Evolutionary conservation across 64 coral and sea anemone species (phyloP).

Genomic region (Montipora sp.): DNA sequence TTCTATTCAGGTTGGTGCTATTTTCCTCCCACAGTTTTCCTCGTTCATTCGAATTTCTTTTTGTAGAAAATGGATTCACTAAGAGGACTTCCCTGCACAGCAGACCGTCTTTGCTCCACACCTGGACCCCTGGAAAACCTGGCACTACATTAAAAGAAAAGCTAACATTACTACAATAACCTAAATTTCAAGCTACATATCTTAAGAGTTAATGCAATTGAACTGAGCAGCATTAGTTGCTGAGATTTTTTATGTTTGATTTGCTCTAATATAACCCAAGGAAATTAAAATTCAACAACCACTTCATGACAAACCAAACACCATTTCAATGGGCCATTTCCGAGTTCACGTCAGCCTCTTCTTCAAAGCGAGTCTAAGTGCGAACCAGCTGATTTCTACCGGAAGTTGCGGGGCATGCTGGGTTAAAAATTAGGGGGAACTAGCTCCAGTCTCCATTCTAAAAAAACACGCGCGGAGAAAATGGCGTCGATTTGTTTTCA

Average conservation of each 20-base stretch:
- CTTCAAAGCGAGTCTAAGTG: too few relatives aligned
- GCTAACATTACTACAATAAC: constrained; percentile 31
- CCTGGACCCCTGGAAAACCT: constrained; percentile 42
- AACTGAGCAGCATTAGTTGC: constrained; percentile 47
- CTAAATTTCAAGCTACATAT: constrained; percentile 42
- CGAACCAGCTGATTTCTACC: too few relatives aligned
- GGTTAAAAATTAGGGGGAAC: too few relatives aligned
- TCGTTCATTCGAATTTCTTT: constrained; percentile 1
- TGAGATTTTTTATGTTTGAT: constrained; percentile 22
- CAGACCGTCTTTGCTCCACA: constrained; percentile 41
- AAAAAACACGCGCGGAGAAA: too few relatives aligned
- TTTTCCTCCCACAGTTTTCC: constrained; percentile 50
- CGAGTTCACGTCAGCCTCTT: too few relatives aligned
- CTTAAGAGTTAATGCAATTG: not conserved
- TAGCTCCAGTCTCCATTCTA: too few relatives aligned
- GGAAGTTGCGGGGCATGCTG: too few relatives aligned
- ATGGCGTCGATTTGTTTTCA: too few relatives aligned
- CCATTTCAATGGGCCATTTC: constrained; percentile 20
- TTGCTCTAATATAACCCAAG: not conserved
- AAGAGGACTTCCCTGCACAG: constrained; percentile 30
- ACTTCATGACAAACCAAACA: not conserved
- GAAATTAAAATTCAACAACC: not conserved
- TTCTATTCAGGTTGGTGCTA: not conserved
- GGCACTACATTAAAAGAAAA: constrained; percentile 37
- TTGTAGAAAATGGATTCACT: constrained; percentile 11